These are phyloP conservation scores for Corticium candelabrum DNA, from an alignment of 37 sponge, comb jelly and placozoan genomes.

Conservation along the genomic window DNA sequence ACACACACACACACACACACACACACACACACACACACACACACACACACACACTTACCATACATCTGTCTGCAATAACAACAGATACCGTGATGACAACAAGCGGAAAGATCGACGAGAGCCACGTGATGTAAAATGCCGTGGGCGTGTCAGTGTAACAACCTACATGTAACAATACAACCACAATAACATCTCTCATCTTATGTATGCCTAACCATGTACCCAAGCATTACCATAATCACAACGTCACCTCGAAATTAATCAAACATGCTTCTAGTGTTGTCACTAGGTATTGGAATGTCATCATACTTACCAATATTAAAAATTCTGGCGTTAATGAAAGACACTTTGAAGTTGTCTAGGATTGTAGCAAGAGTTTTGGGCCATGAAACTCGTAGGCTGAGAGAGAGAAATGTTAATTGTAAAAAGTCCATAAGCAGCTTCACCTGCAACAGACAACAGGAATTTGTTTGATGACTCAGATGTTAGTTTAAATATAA, in stretches of 20 bases:
- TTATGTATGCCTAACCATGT: no score
- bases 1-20: neutral
- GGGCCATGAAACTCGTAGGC: neutral
- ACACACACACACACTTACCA: neutral
- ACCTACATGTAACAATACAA: neutral
- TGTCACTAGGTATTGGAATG: no score
- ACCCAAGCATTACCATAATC: no score
- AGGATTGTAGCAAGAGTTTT: neutral
- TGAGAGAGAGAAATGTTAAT: neutral
- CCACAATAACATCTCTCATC: no score
- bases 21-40: neutral
- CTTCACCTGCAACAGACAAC: no score
- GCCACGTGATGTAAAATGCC: slow-evolving; percentile 43
- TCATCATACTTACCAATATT: neutral
- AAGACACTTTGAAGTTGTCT: neutral
- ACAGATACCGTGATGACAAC: neutral
- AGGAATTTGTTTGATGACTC: no score
- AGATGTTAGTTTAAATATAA: no score
- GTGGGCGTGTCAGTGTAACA: slow-evolving; percentile 21
- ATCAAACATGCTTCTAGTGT: no score
- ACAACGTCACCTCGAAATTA: no score
- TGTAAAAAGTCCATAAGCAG: neutral
- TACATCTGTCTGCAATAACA: neutral
- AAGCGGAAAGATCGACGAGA: neutral
- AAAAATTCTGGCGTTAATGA: neutral